Base-by-base conservation (phyloP, 2,888 invertebrate genomes). In the Steromphala cineraria region DNA sequence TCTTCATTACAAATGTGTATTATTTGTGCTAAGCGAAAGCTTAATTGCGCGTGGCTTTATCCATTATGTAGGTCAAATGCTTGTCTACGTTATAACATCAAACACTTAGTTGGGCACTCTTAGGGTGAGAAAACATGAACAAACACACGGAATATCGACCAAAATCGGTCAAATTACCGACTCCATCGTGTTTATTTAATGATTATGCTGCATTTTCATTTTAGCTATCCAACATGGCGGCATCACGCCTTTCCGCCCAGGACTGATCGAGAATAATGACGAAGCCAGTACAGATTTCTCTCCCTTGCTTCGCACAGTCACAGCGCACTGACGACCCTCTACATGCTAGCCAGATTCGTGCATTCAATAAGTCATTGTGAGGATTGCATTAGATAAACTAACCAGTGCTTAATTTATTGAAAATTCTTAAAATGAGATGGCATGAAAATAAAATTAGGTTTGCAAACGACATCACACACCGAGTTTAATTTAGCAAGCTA, bases 211-310 rank as follows among this genome's bases (percentile, higher is more conserved):
- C 31, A 19, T 71, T 71, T 71, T 40, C 40, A 71, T n/a, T 36
- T 71, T 31, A 36, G 36, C 71, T 36, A 71, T 71, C 36, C 71
- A 71, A 71, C 71, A 71, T 71, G 71, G 71, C 71, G 71, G 71
- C 71, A 36, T 71, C 71, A 71, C 71, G 71, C 71, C 71, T 71
- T 71, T 71, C 36, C 71, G 31, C 31, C 71, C 71, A 31, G 36
- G 10, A 31, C 13, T n/a, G 36, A 31, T 17, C 31, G 17, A 36
- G 24, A 17, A n/a, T 31, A 71, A 71, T 71, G 71, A 71, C 71
- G 71, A 71, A 31, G n/a, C 17, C 40, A 36, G 36, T 36, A 17
- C 28, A 31, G 71, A 71, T 36, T 71, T 28, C 31, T 71, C 71
- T 71, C 71, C 71, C 71, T 71, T 71, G 71, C 71, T 10, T 19